Conservation (phyloP, 2,113 vertebrate species). For the Muntiacus muntjak region DNA sequence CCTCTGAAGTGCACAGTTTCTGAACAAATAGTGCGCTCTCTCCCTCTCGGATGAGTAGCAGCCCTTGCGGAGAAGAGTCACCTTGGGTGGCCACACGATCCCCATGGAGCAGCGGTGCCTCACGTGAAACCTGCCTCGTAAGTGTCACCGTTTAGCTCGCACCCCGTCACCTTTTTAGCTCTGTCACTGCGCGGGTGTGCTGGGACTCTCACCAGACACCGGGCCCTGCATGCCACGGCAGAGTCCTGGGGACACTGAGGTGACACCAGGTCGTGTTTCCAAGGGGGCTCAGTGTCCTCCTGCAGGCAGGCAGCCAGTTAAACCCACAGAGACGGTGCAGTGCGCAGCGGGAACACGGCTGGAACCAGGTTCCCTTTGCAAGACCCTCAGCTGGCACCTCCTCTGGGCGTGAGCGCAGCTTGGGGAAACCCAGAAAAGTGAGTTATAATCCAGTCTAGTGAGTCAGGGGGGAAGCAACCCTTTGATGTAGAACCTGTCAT, state of each 20-base stretch:
- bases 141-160: fast-evolving
- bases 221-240: fast-evolving
- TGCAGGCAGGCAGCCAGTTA: no score
- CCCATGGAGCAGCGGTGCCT: background rate
- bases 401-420: background rate
- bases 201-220: fast-evolving
- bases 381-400: background rate
- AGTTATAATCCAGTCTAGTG: background rate
- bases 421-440: background rate
- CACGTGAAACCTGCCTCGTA: background rate
- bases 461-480: background rate
- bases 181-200: fast-evolving
- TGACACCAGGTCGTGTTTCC: background rate
- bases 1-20: background rate
- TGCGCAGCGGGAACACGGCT: fast-evolving
- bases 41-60: background rate
- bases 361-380: background rate
- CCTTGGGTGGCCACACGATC: fast-evolving
- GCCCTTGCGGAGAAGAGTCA: background rate
- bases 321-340: fast-evolving
- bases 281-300: background rate
- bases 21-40: background rate
- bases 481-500: background rate
- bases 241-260: no score
- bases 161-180: fast-evolving